A percentile compares a stretch with the other conserved stretches of the same genome.
phyloP scores from a whole-genome alignment of 2,888 invertebrate genomes.

The Ametastegia equiseti region DNA sequence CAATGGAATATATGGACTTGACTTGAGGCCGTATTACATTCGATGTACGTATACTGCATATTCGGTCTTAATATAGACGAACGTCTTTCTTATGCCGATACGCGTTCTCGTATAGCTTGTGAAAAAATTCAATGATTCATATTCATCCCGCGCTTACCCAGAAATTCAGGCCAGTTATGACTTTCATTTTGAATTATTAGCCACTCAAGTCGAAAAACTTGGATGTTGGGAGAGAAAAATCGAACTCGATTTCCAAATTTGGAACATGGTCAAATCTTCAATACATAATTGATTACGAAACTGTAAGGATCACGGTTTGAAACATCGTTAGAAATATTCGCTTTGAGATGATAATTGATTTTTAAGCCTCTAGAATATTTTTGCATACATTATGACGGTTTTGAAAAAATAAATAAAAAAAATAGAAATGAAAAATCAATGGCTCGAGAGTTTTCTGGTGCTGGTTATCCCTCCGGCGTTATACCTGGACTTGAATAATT shows the following conservation, averaged over 20 bases:
- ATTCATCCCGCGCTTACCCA: neutral
- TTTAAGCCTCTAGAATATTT: no score
- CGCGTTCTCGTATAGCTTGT: neutral
- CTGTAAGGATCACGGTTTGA: neutral
- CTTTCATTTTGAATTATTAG: neutral
- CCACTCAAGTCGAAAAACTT: neutral
- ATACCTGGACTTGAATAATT: no score
- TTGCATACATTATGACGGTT: no score
- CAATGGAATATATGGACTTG: constrained; percentile 3
- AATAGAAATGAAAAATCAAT: no score
- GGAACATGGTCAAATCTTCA: neutral
- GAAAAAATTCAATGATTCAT: neutral
- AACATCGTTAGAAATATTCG: neutral
- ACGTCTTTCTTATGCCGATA: neutral
- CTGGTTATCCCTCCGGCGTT: no score
- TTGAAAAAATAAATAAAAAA: no score
- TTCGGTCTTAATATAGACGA: constrained; percentile 1
- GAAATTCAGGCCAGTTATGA: neutral
- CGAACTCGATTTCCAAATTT: neutral
- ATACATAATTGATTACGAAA: neutral
- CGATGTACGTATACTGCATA: no score
- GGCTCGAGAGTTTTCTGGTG: no score
- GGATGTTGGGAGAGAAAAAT: neutral
- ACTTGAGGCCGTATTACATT: neutral
- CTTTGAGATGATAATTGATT: no score